Percentiles rank a stretch among this genome's conserved stretches.
These are phyloP conservation scores for Microplitis demolitor DNA, from an alignment of 1,140 invertebrate genomes.

Conservation along the genomic window DNA sequence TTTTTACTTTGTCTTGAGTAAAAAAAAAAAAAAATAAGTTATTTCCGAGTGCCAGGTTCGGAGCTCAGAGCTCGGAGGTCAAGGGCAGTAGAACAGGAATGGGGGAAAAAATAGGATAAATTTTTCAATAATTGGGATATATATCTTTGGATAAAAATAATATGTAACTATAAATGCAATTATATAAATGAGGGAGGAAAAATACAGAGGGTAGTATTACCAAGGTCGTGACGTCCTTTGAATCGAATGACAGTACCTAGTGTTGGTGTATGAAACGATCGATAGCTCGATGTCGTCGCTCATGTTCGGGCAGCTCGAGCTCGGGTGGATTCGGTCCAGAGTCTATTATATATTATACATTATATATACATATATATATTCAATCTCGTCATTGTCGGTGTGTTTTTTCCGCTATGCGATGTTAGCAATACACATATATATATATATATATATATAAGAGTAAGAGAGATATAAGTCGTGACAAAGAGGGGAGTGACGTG, in stretches of 20 bases:
- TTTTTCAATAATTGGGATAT: background rate
- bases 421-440: background rate
- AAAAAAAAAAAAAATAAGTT: too few species aligned
- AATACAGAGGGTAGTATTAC: constrained; percentile 10
- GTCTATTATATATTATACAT: background rate
- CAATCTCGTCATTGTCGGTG: too few species aligned
- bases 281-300: constrained; percentile 29
- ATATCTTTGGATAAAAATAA: background rate
- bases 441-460: background rate
- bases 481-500: constrained; percentile 6
- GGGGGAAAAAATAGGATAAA: too few species aligned
- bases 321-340: constrained; percentile 24
- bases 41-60: too few species aligned
- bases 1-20: too few species aligned
- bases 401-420: too few species aligned
- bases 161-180: background rate
- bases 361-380: background rate
- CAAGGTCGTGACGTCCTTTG: constrained; percentile 29
- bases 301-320: constrained; percentile 13
- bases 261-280: constrained; percentile 1
- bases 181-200: background rate
- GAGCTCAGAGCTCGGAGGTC: too few species aligned
- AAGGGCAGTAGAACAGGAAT: too few species aligned
- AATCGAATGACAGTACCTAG: constrained; percentile 20
- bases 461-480: background rate